Evolutionary conservation across 1,140 invertebrate genomes (phyloP), one percentile per base, ranked within the genome.

Genomic region (Aricia agestis): DNA sequence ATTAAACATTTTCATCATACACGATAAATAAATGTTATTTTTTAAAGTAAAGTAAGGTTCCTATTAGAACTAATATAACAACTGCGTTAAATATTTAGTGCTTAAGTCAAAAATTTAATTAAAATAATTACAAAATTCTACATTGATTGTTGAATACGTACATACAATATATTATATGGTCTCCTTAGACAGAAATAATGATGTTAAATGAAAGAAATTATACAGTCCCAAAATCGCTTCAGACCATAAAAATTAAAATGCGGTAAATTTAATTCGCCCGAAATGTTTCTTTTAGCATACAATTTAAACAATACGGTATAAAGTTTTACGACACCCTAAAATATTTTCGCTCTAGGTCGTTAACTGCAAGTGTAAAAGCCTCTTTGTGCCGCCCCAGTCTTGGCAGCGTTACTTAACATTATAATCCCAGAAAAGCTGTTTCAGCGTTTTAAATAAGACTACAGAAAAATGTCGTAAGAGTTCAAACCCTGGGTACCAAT

Each of bases 191-290:
- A 25, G 25, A 25, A 25, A 25, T 25, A 25, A 25, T 25, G 25
- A 25, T 42, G 41, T 42, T 42, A 42, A 42, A 42, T 25, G 25
- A 42, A 42, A 42, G 41, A 9, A 42, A 42, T 42, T 11, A 42
- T 7, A 42, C 6, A 42, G 41, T 42, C 11, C 41, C 45, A 52
- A 52, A 52, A 52, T 52, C 45, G 13, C 13, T 11, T 52, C 11
- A 15, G 45, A 52, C 45, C 45, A 9, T 63, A 63, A 63, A 63
- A 63, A 63, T 18, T 19, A 63, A 19, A 25, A 63, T 13, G 59
- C 41, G 13, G 74, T 67, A 74, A 73, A 74, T 75, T 76, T 78
- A 74, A 73, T 45, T 71, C 61, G 70, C 70, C 70, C 71, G 70
- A 19, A 32, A 58, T 6, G 19, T 18, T 57, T 7, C 9, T 67